These are phyloP conservation scores for Polypterus bichir DNA, from an alignment of 2,113 vertebrate genomes.

Conservation along the genomic window DNA sequence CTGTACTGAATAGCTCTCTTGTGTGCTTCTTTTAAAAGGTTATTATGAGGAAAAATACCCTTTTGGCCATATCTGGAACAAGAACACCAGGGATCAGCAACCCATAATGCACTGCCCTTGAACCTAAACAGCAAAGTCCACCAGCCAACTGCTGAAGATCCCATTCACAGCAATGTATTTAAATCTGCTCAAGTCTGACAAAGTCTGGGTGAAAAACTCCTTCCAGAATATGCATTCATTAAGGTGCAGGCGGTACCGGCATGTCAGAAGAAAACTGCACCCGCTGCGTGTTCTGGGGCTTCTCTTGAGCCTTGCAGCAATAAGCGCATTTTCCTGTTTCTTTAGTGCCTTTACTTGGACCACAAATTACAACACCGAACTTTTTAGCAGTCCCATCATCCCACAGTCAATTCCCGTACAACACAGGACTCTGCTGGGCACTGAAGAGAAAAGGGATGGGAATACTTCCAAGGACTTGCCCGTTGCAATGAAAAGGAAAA, in stretches of 20 bases:
- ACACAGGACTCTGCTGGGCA: slow-evolving; percentile 82
- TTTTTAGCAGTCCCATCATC: slow-evolving; percentile 29
- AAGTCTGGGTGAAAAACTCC: slow-evolving; percentile 19
- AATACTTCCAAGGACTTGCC: slow-evolving; percentile 46
- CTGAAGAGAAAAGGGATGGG: slow-evolving; percentile 42
- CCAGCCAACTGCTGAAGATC: slow-evolving; percentile 21
- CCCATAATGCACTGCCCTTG: slow-evolving; percentile 27
- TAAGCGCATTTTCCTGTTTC: slow-evolving; percentile 70
- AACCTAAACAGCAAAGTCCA: slow-evolving; percentile 22
- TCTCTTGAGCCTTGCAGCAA: slow-evolving; percentile 64
- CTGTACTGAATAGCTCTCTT: slow-evolving; percentile 1
- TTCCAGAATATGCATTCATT: slow-evolving; percentile 13
- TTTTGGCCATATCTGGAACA: slow-evolving; percentile 39
- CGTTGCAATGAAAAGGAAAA: slow-evolving; percentile 44
- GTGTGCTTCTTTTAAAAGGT: slow-evolving; percentile 27
- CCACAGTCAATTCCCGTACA: slow-evolving; percentile 33
- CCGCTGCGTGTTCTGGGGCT: slow-evolving; percentile 68
- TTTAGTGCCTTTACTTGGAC: slow-evolving; percentile 76
- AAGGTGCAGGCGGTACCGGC: slow-evolving; percentile 32
- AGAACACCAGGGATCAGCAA: slow-evolving; percentile 26
- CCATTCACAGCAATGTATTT: slow-evolving; percentile 32
- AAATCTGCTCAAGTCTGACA: slow-evolving; percentile 28
- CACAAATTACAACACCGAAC: slow-evolving; percentile 39
- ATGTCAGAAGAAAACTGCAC: slow-evolving; percentile 72
- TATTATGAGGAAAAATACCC: slow-evolving; percentile 53